Conservation (phyloP, 2,113 vertebrate species). For the Sterna hirundo region DNA sequence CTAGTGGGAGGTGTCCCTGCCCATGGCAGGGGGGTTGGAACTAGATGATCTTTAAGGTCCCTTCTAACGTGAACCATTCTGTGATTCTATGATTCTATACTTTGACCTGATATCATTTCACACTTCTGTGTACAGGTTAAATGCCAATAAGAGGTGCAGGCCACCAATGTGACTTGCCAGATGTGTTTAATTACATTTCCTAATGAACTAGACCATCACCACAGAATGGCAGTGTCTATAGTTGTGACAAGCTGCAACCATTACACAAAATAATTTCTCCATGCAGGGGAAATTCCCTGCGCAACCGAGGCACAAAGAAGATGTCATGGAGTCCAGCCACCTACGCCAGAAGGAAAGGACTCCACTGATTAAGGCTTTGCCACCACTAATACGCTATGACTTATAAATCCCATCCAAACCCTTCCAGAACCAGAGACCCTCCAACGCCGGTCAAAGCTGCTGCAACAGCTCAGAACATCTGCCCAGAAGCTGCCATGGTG, state of each 20-base stretch:
- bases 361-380: neutral
- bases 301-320: neutral
- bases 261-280: neutral
- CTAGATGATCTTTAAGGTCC: too few relatives aligned
- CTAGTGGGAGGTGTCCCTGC: too few relatives aligned
- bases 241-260: neutral
- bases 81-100: too few relatives aligned
- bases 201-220: neutral
- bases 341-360: neutral
- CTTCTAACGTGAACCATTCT: too few relatives aligned
- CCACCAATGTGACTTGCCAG: neutral
- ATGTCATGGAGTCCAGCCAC: neutral
- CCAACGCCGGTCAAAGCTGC: neutral
- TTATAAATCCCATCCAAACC: neutral
- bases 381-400: neutral
- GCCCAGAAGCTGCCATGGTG: neutral
- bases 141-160: neutral
- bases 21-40: too few relatives aligned
- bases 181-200: neutral
- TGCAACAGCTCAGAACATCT: neutral
- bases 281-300: neutral
- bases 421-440: neutral
- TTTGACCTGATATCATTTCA: neutral
- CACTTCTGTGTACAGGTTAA: neutral
- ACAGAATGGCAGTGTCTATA: neutral